These are phyloP conservation scores for Musca domestica DNA, from an alignment of 1,140 invertebrate genomes.

Conservation along the genomic window DNA sequence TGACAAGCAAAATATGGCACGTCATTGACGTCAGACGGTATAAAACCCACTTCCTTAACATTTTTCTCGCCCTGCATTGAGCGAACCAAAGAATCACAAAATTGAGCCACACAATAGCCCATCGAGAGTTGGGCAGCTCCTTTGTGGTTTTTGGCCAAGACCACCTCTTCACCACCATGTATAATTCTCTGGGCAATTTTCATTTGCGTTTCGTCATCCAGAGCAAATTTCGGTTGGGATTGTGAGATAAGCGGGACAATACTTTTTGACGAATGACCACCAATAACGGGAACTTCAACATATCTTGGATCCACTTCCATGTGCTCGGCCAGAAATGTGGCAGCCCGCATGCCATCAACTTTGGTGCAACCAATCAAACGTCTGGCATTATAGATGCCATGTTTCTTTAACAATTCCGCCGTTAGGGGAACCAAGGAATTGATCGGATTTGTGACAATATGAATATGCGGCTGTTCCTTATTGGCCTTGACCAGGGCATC, in stretches of 20 bases:
- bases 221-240: slow-evolving; percentile 72
- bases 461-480: not conserved
- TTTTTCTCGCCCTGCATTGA: slow-evolving; percentile 81
- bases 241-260: slow-evolving; percentile 97
- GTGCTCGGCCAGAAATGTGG: slow-evolving; percentile 86
- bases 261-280: slow-evolving; percentile 94
- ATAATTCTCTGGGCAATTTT: slow-evolving; percentile 80
- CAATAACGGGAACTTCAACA: slow-evolving; percentile 88
- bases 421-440: not conserved
- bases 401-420: not conserved
- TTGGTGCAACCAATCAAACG: slow-evolving; percentile 93
- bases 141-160: slow-evolving; percentile 85
- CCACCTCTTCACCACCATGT: slow-evolving; percentile 96
- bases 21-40: slow-evolving; percentile 84
- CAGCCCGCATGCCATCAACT: slow-evolving; percentile 89
- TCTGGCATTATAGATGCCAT: slow-evolving; percentile 76
- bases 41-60: slow-evolving; percentile 89
- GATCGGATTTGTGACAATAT: not conserved
- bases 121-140: slow-evolving; percentile 96
- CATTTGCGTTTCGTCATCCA: slow-evolving; percentile 66
- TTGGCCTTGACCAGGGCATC: not conserved
- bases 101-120: slow-evolving; percentile 92
- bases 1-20: slow-evolving; percentile 32
- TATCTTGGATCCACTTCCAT: slow-evolving; percentile 73
- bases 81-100: slow-evolving; percentile 73